These are phyloP conservation scores for Podarcis lilfordi DNA, from an alignment of 2,797 vertebrate species.

Conservation along the genomic window DNA sequence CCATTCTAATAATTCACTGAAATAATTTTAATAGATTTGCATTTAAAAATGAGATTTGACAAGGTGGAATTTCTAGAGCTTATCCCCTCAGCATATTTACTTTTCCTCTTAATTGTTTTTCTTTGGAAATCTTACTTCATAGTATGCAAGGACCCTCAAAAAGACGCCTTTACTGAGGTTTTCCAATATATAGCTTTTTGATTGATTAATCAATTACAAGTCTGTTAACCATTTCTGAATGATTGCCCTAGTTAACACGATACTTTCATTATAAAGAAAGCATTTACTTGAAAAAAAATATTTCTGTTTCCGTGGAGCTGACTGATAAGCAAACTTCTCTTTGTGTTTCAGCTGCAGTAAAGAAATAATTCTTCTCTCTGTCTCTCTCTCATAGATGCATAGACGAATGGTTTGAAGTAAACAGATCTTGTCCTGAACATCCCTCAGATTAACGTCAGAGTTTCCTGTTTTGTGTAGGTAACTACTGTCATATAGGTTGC, in stretches of 20 bases:
- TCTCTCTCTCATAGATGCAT: slow-evolving; percentile 85
- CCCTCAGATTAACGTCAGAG: slow-evolving; percentile 88
- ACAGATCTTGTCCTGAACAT: slow-evolving; percentile 95
- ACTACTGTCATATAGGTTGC: slow-evolving; percentile 27
- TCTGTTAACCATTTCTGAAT: neutral
- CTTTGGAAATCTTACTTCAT: neutral
- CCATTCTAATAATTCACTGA: neutral
- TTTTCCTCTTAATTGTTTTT: neutral
- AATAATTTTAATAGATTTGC: too few relatives aligned
- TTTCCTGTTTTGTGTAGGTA: slow-evolving; percentile 81
- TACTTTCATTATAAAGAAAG: neutral
- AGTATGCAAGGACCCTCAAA: neutral
- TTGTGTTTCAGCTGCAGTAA: neutral
- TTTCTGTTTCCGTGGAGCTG: neutral
- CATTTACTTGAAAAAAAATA: neutral
- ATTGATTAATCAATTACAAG: too few relatives aligned
- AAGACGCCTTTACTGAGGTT: neutral
- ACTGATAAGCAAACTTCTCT: neutral
- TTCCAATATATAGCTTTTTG: neutral
- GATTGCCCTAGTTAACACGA: neutral
- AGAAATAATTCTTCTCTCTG: slow-evolving; percentile 44
- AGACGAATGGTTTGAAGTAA: slow-evolving; percentile 97
- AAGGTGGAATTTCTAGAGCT: neutral
- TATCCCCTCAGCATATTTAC: neutral
- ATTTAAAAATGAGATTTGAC: neutral